Conservation (phyloP, 2,113 vertebrate species). For the Zapus hudsonius region DNA sequence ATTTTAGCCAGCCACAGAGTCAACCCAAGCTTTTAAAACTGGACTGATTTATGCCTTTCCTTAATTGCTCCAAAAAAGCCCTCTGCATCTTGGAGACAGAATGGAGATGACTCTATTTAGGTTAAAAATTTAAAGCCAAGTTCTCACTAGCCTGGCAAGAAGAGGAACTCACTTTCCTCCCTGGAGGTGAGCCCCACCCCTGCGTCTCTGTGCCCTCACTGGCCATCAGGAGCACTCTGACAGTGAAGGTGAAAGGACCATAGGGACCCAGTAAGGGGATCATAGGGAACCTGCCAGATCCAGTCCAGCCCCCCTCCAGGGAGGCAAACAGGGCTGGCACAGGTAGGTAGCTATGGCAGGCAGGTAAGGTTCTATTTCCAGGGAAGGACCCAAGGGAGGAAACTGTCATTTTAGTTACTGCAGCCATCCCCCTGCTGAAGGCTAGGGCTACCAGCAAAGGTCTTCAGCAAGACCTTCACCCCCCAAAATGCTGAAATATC, state of each 20-base stretch:
- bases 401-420: not conserved
- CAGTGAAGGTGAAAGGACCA: not conserved
- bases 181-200: not conserved
- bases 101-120: conserved; percentile 64
- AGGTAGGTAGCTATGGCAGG: not conserved
- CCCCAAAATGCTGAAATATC: not conserved
- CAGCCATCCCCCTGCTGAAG: not conserved
- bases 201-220: not conserved
- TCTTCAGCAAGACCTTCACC: not conserved
- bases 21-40: conserved; percentile 74
- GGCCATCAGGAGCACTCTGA: accelerated
- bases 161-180: not conserved
- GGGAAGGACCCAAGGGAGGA: not conserved
- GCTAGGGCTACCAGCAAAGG: not conserved
- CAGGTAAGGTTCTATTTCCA: not conserved
- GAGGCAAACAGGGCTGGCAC: not conserved
- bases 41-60: conserved; percentile 80
- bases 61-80: conserved; percentile 79
- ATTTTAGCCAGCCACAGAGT: conserved; percentile 78
- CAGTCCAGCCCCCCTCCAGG: not conserved
- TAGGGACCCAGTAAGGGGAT: not conserved
- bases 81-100: conserved; percentile 47
- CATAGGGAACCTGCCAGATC: not conserved
- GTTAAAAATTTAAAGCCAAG: conserved; percentile 67
- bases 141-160: conserved; percentile 58